Evolutionary conservation across 2,888 invertebrate genomes (phyloP), one percentile per base, ranked within the genome.

Genomic region (Itoplectis maculator): DNA sequence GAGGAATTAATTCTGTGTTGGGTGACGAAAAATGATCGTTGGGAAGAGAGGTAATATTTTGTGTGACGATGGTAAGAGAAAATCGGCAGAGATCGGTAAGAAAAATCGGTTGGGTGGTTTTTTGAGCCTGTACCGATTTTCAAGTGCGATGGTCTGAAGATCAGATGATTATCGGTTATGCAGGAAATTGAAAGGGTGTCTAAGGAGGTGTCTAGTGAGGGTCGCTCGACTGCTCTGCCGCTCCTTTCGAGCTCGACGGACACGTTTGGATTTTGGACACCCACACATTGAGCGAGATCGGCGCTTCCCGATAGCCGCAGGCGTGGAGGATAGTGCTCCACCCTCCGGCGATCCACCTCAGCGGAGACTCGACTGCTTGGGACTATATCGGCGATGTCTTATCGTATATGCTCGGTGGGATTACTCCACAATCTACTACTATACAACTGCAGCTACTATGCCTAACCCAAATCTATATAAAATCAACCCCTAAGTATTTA

Each of bases 111-210:
- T n/a, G n/a, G n/a, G n/a, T n/a, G n/a, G n/a, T n/a, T n/a, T n/a
- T n/a, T n/a, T n/a, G n/a, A n/a, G n/a, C n/a, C n/a, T n/a, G n/a
- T n/a, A n/a, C 8, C 49, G 0, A n/a, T 5, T 51, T 6, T 35
- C 9, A 9, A 59, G 15, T 20, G n/a, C 15, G 29, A 59, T n/a
- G 8, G 15, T 47, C 35, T 8, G 29, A 59, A 37, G 42, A 18
- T 15, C 20, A 91, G 92, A 92, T 92, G 90, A 90, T 90, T 91
- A 92, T 92, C 92, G 88, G 88, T 86, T 86, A 87, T 90, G 91
- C 90, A 88, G 92, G 90, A 90, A 92, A 92, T 92, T 92, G 92
- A 92, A 92, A 92, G 91, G 92, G 91, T 92, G 91, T 90, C 90
- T 89, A 88, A 91, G 89, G 88, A 91, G 91, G 91, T 91, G 92